Conservation (phyloP, 1,140 invertebrate genomes). For the Sweltsa coloradensis region DNA sequence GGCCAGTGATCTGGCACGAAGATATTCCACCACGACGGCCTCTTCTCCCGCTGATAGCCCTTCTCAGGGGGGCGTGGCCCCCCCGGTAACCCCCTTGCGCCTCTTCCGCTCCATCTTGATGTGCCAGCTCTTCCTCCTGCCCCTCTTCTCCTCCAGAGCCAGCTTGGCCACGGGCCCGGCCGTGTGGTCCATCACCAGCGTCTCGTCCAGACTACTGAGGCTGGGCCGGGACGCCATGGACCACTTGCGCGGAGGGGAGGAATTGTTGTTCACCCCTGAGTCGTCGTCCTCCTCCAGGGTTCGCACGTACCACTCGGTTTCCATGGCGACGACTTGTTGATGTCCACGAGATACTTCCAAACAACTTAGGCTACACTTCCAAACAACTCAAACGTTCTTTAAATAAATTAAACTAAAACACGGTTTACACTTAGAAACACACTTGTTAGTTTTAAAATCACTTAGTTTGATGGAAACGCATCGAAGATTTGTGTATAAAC, state of each 20-base stretch:
- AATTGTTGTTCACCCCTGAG: conserved; percentile 17
- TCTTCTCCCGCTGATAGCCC: conserved; percentile 43
- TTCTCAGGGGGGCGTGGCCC: conserved; percentile 25
- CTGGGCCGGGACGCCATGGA: conserved; percentile 30
- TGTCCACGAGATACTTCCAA: too few species aligned
- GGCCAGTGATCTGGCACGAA: conserved; percentile 59
- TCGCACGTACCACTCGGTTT: conserved; percentile 9
- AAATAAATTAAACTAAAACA: too few species aligned
- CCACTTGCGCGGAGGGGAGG: conserved; percentile 26
- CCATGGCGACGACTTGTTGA: too few species aligned
- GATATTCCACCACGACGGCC: conserved; percentile 76
- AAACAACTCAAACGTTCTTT: too few species aligned
- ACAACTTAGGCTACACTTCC: too few species aligned
- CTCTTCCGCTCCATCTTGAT: conserved; percentile 52
- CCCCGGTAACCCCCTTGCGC: conserved; percentile 42
- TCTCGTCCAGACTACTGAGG: conserved; percentile 28
- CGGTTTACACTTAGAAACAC: too few species aligned
- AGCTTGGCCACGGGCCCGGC: conserved; percentile 27
- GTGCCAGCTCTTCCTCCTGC: conserved; percentile 53
- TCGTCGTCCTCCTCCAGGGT: background rate
- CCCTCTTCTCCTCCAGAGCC: conserved; percentile 32
- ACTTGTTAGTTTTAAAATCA: too few species aligned
- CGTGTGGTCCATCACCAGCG: conserved; percentile 4
- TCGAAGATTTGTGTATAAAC: too few species aligned
- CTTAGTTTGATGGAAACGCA: too few species aligned